phyloP scores from a whole-genome alignment of 2,888 invertebrate species.

The Pristionchus mayeri region DNA sequence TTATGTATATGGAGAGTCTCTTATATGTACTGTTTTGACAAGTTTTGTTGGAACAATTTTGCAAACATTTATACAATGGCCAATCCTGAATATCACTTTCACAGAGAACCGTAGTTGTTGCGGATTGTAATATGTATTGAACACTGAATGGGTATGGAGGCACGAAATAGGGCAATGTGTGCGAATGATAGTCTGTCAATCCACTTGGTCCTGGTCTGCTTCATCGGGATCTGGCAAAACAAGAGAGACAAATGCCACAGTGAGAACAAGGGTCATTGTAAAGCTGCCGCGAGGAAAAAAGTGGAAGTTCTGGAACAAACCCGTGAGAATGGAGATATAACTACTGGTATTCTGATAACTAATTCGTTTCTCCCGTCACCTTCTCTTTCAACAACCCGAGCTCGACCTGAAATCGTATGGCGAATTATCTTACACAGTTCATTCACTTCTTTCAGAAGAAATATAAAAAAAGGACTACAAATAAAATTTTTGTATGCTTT shows the following conservation, averaged over 20 bases:
- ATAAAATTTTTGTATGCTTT: too few relatives aligned
- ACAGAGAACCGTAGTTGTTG: too few relatives aligned
- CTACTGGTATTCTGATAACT: background rate
- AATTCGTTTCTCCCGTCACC: background rate
- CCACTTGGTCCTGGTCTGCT: too few relatives aligned
- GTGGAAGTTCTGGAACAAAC: background rate
- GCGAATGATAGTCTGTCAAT: background rate
- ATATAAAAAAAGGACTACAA: too few relatives aligned
- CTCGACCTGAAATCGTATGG: slow-evolving; percentile 19
- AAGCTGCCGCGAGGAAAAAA: background rate
- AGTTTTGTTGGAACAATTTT: too few relatives aligned
- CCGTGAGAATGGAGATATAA: background rate
- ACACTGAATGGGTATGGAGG: background rate
- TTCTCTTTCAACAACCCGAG: background rate
- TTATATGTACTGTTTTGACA: too few relatives aligned
- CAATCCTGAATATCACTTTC: too few relatives aligned
- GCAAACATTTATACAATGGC: too few relatives aligned
- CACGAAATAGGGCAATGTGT: background rate
- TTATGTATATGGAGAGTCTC: too few relatives aligned
- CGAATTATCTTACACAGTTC: too few relatives aligned
- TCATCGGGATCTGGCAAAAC: too few relatives aligned
- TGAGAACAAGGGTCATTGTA: background rate
- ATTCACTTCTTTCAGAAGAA: too few relatives aligned
- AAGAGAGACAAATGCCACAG: background rate
- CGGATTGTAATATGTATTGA: background rate